phyloP scores from a whole-genome alignment of 2,888 invertebrate genomes.

The Phasia obesa region DNA sequence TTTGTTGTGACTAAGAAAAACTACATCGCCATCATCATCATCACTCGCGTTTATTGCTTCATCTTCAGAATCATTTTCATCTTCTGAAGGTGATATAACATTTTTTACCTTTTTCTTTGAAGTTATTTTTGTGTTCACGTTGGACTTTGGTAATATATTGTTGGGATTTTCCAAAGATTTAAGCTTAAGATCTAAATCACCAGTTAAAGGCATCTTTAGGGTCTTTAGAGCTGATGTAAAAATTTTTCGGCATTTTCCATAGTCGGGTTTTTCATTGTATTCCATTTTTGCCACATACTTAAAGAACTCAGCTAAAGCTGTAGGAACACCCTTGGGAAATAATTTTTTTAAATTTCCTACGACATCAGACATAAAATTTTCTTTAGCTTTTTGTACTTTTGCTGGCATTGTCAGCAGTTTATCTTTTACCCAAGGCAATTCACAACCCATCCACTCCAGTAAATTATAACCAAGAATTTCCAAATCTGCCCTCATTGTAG shows the following conservation, averaged over 20 bases:
- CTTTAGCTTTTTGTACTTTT: slow-evolving; percentile 87
- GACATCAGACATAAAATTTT: slow-evolving; percentile 85
- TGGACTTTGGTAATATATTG: slow-evolving; percentile 9
- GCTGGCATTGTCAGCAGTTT: slow-evolving; percentile 84
- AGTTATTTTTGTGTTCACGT: slow-evolving; percentile 8
- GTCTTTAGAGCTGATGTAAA: slow-evolving; percentile 87
- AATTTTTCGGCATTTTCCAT: slow-evolving; percentile 87
- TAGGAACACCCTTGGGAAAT: slow-evolving; percentile 82
- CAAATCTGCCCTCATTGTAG: slow-evolving; percentile 95
- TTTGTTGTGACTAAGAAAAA: slow-evolving; percentile 67
- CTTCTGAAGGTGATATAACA: slow-evolving; percentile 2
- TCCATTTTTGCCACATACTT: slow-evolving; percentile 87
- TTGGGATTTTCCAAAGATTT: slow-evolving; percentile 58
- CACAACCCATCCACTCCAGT: slow-evolving; percentile 93
- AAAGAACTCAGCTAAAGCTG: slow-evolving; percentile 86
- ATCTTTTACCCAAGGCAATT: slow-evolving; percentile 92
- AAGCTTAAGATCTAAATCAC: slow-evolving; percentile 83
- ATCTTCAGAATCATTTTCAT: slow-evolving; percentile 67
- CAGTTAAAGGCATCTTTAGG: slow-evolving; percentile 84
- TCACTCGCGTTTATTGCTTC: slow-evolving; percentile 75
- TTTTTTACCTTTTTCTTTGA: slow-evolving; percentile 39
- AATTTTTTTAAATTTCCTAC: slow-evolving; percentile 75
- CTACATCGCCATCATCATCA: slow-evolving; percentile 74
- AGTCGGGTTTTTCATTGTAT: slow-evolving; percentile 89
- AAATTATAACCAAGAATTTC: slow-evolving; percentile 97